phyloP scores from a whole-genome alignment of 2,113 vertebrate genomes.

The Thunnus thynnus region DNA sequence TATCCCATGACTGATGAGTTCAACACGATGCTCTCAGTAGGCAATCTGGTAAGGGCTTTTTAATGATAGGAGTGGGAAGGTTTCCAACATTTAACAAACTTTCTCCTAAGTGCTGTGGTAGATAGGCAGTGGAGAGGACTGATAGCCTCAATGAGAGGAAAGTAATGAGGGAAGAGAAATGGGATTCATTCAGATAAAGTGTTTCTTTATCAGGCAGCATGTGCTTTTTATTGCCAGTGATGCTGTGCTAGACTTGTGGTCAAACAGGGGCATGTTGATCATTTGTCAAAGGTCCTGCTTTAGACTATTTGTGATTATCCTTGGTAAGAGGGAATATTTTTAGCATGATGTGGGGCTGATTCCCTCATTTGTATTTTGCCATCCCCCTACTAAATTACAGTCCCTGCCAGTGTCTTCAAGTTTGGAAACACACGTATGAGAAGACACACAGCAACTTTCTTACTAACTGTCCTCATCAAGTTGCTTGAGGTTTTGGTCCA shows the following conservation, averaged over 20 bases:
- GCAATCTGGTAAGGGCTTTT: slow-evolving; percentile 92
- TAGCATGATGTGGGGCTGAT: slow-evolving; percentile 10
- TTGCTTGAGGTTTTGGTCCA: neutral
- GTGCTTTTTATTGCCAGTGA: slow-evolving; percentile 37
- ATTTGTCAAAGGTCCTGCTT: slow-evolving; percentile 23
- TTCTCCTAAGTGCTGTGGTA: slow-evolving; percentile 36
- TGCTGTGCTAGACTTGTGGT: slow-evolving; percentile 7
- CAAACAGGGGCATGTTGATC: slow-evolving; percentile 20
- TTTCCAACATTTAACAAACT: slow-evolving; percentile 19
- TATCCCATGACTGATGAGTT: slow-evolving; percentile 98
- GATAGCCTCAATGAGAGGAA: slow-evolving; percentile 2
- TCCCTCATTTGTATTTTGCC: slow-evolving; percentile 24
- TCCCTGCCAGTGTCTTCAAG: neutral
- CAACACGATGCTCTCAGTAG: slow-evolving; percentile 94
- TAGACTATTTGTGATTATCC: slow-evolving; percentile 36
- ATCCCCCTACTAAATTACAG: slow-evolving; percentile 24
- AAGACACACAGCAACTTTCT: neutral
- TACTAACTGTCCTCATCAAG: neutral
- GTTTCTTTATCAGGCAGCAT: slow-evolving; percentile 20
- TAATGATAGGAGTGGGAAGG: neutral
- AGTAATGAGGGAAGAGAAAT: slow-evolving; percentile 17
- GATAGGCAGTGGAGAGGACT: slow-evolving; percentile 13
- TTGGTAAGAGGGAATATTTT: slow-evolving; percentile 41
- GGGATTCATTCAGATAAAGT: slow-evolving; percentile 41
- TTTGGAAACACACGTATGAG: neutral